A percentile compares a stretch with the other conserved stretches of the same genome.
These are phyloP conservation scores for Brachypteracias leptosomus DNA, from an alignment of 2,113 vertebrate species.

Conservation along the genomic window DNA sequence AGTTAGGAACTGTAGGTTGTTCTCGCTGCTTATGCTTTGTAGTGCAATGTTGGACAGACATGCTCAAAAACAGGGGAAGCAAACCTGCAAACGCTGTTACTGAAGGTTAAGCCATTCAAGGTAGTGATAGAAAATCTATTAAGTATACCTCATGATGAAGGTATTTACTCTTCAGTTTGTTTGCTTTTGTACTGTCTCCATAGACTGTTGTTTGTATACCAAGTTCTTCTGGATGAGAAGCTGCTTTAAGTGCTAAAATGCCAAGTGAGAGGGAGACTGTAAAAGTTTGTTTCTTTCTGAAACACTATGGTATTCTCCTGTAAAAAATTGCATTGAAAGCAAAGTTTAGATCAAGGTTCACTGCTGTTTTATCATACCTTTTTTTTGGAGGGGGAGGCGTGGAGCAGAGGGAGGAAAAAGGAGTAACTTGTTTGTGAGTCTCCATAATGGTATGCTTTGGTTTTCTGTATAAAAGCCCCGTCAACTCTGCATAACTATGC, in stretches of 20 bases:
- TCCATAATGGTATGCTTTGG: neutral
- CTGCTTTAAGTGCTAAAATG: neutral
- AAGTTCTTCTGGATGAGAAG: neutral
- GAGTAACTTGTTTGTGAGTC: neutral
- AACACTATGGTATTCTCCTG: neutral
- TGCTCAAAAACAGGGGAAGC: neutral
- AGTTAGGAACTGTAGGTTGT: neutral
- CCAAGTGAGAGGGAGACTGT: neutral
- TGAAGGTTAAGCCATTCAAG: neutral
- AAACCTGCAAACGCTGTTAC: neutral
- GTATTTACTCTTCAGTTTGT: neutral
- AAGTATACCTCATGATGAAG: neutral
- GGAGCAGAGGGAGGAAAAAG: neutral
- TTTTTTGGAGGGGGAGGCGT: neutral
- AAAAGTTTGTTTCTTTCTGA: neutral
- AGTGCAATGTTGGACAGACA: neutral
- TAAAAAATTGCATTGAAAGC: neutral
- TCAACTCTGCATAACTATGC: neutral
- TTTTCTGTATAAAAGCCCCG: neutral
- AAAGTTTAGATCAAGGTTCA: neutral
- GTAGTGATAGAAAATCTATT: neutral
- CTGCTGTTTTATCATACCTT: neutral
- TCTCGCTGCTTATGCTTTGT: neutral
- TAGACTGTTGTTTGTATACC: neutral
- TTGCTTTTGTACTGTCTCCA: neutral